These are phyloP conservation scores for Bos indicus DNA, from an alignment of 2,113 vertebrate species.

Conservation along the genomic window DNA sequence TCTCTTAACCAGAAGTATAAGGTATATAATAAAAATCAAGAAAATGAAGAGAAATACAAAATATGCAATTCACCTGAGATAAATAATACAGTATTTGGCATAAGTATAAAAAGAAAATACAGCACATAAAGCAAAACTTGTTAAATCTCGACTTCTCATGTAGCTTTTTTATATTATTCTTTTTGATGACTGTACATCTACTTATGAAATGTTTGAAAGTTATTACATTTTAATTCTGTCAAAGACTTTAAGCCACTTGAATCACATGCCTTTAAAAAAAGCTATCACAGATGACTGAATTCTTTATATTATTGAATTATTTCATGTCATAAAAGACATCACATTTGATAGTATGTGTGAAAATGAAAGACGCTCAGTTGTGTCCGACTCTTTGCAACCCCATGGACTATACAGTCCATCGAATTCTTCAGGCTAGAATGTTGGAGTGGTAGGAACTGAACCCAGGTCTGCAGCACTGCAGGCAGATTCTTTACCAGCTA, in stretches of 20 bases:
- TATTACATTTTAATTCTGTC: constrained; percentile 23
- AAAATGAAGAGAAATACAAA: constrained; percentile 18
- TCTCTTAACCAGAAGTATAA: not conserved
- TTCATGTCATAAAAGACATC: not conserved
- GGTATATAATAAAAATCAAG: not conserved
- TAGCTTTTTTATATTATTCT: not conserved
- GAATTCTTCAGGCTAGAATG: not conserved
- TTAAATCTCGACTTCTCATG: not conserved
- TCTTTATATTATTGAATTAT: not conserved
- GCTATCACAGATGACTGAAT: not conserved
- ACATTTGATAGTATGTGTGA: not conserved
- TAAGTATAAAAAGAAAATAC: not conserved
- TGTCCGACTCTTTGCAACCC: not conserved
- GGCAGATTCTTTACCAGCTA: not conserved
- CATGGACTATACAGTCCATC: not conserved
- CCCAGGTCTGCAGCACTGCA: not conserved
- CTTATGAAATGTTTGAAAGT: constrained; percentile 37
- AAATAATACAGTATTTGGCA: not conserved
- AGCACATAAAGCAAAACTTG: not conserved
- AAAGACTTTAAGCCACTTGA: constrained; percentile 30
- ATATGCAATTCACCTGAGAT: not conserved
- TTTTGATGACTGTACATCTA: not conserved
- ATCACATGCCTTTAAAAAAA: not conserved
- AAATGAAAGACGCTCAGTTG: not conserved
- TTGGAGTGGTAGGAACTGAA: not conserved